Base-by-base conservation (phyloP, 2,888 invertebrate species). In the Drosophila mimetica region DNA sequence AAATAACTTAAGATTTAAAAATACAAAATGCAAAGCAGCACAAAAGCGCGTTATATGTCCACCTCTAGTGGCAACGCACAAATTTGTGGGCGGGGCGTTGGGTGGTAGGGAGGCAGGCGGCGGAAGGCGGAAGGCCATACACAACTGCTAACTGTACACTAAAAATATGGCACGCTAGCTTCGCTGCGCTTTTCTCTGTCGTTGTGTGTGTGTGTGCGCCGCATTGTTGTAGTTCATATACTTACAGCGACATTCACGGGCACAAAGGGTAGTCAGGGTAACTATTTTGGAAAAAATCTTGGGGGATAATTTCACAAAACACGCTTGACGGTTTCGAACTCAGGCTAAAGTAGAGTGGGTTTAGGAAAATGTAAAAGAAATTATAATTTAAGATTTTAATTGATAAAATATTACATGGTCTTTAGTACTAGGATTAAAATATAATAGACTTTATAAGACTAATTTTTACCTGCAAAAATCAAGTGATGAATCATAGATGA, bases 91-190 rank as follows among this genome's bases (percentile, higher is more conserved):
- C 2, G 25, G 32, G 13, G 9, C 5, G 4, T 2, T 13, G 34
- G n/a, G 11, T 18, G 39, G 30, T 2, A 25, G 36, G 44, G 11
- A 9, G 20, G 4, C 8, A 5, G 42, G 47, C 39, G 25, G 30
- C 25, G 11, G 30, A 13, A 30, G 13, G 14, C 16, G 30, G 4
- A 14, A 9, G 44, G 48, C 41, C 60, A 72, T 48, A 51, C 47
- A 66, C 63, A 66, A 64, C 71, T 73, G 74, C 85, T 65, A 76
- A 79, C 83, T 82, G 79, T 82, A 74, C 86, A 79, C 74, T 71
- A 63, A 79, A 80, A 80, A 85, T 85, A 85, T 85, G 79, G 79
- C 61, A 47, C 61, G 47, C 32, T 18, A 41, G 61, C 51, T 51
- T 44, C 55, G 28, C 41, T 67, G 37, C 36, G 54, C 44, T 28